phyloP scores from a whole-genome alignment of 2,113 vertebrate genomes.

The Hepsetus odoe region DNA sequence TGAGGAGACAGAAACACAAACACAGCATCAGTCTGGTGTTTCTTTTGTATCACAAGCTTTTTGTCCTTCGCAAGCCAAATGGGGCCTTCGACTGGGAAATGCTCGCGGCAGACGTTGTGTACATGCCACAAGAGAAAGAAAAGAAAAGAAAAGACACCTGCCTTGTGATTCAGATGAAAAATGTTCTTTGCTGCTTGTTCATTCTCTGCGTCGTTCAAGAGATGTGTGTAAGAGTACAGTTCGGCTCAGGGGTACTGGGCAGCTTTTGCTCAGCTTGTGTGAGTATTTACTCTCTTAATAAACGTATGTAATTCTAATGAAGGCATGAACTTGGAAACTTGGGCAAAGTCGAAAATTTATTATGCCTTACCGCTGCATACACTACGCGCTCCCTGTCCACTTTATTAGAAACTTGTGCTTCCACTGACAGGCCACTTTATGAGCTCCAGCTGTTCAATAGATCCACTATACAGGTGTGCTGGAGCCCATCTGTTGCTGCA shows the following conservation, averaged over 20 bases:
- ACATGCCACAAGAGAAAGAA: not conserved
- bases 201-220: not conserved
- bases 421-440: no score
- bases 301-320: constrained; percentile 5
- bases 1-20: constrained; percentile 9
- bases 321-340: not conserved
- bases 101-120: not conserved
- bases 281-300: not conserved
- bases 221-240: not conserved
- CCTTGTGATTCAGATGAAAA: not conserved
- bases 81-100: not conserved
- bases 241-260: not conserved
- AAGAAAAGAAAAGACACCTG: not conserved
- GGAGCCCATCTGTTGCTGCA: no score
- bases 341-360: not conserved
- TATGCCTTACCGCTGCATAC: not conserved
- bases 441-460: no score
- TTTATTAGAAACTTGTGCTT: no score
- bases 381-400: no score
- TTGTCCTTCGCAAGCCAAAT: not conserved
- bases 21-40: constrained; percentile 5
- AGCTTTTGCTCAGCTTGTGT: not conserved
- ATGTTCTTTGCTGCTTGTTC: not conserved
- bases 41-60: not conserved
- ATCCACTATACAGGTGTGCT: no score